Evolutionary conservation across 2,113 vertebrate species (phyloP).

Genomic region (Eulemur macaco): DNA sequence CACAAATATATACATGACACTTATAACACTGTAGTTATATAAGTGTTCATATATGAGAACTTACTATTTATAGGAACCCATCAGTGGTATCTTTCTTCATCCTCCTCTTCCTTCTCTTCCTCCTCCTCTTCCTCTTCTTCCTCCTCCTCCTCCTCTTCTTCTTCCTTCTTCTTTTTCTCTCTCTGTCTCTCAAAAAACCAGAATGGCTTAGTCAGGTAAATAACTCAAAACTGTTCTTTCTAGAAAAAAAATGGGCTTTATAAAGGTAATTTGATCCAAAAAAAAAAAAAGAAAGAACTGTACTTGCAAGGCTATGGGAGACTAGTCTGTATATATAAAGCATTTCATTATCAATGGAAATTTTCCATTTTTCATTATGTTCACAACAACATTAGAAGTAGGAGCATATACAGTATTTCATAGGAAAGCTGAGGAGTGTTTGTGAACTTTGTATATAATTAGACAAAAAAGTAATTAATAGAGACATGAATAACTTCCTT

Average conservation of each 20-base stretch:
- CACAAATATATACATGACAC: background rate
- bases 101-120: too few relatives aligned
- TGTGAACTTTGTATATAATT: background rate
- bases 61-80: background rate
- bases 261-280: background rate
- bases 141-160: rapidly evolving
- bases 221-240: background rate
- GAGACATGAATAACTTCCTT: background rate
- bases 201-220: background rate
- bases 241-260: background rate
- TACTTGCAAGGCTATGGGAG: background rate
- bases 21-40: background rate
- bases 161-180: too few relatives aligned
- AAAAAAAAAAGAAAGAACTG: background rate
- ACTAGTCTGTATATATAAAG: background rate
- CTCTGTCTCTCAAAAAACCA: background rate
- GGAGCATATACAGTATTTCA: background rate
- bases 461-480: background rate
- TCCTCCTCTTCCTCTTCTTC: background rate
- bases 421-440: background rate
- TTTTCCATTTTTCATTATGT: background rate
- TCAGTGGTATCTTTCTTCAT: background rate
- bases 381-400: background rate
- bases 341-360: background rate
- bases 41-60: background rate